Evolutionary conservation across 1,140 invertebrate species (phyloP).

Genomic region (Pogonomyrmex californicus): DNA sequence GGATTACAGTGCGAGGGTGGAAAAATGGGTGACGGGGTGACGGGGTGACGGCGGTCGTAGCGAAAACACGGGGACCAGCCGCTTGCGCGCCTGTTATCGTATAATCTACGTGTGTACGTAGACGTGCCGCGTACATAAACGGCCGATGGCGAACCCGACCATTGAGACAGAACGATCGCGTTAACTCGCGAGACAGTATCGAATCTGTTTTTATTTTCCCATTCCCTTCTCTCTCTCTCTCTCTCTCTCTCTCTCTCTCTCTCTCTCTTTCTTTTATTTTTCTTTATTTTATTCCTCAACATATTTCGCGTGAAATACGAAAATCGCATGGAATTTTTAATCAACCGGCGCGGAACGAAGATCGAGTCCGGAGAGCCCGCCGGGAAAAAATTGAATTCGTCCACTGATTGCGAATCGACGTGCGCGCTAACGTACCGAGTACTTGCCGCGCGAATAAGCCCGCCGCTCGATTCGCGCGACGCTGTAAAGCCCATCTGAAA

Average conservation of each 20-base stretch:
- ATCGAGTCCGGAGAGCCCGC: conserved; percentile 22
- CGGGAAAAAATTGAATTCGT: conserved; percentile 54
- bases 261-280: not conserved
- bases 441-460: conserved; percentile 59
- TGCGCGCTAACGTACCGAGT: conserved; percentile 55
- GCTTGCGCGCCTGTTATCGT: conserved; percentile 42
- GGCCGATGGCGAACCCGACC: conserved; percentile 12
- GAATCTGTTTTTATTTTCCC: conserved; percentile 40
- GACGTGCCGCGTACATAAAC: conserved; percentile 37
- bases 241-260: too few species aligned
- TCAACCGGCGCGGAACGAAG: conserved; percentile 39
- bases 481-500: conserved; percentile 58
- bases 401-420: conserved; percentile 60
- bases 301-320: conserved; percentile 26
- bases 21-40: conserved; percentile 38
- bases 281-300: conserved; percentile 10
- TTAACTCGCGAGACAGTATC: conserved; percentile 38
- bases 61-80: conserved; percentile 10
- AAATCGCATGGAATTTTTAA: conserved; percentile 58
- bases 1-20: conserved; percentile 60
- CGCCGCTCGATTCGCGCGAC: conserved; percentile 44
- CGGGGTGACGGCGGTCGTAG: not conserved
- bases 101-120: conserved; percentile 47
- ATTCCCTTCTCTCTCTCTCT: too few species aligned
- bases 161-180: conserved; percentile 55